Evolutionary conservation across 2,888 invertebrate species (phyloP).

Genomic region (Epistrophe grossulariae): DNA sequence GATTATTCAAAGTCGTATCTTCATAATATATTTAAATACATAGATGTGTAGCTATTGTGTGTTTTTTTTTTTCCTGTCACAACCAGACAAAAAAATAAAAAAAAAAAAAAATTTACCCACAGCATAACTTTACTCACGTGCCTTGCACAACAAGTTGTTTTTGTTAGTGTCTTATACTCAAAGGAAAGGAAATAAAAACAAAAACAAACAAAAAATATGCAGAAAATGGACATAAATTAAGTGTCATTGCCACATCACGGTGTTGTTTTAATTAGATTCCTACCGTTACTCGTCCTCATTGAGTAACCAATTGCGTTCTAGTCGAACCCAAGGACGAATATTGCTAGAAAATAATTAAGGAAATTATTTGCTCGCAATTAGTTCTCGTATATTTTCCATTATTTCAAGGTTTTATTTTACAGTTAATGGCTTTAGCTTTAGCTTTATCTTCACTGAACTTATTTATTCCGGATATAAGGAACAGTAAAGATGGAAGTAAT

Average conservation of each 20-base stretch:
- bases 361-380: not conserved
- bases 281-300: slow-evolving; percentile 2
- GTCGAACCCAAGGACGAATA: not conserved
- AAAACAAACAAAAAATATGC: slow-evolving; percentile 8
- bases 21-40: not conserved
- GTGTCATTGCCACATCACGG: slow-evolving; percentile 45
- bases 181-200: not conserved
- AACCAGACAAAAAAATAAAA: not conserved
- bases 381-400: not conserved
- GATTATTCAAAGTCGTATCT: slow-evolving; percentile 20
- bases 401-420: not conserved
- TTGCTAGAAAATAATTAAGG: not conserved
- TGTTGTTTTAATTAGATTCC: slow-evolving; percentile 59
- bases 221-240: slow-evolving; percentile 59
- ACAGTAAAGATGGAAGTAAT: too few relatives aligned
- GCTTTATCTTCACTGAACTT: not conserved
- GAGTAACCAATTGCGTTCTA: slow-evolving; percentile 11
- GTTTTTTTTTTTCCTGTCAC: not conserved
- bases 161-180: not conserved
- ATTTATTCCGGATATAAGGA: too few relatives aligned
- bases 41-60: not conserved
- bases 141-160: slow-evolving; percentile 23
- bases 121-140: not conserved
- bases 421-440: not conserved
- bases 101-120: not conserved